These are phyloP conservation scores for Xiphorhynchus elegans DNA, from an alignment of 2,113 vertebrate genomes.

Conservation along the genomic window DNA sequence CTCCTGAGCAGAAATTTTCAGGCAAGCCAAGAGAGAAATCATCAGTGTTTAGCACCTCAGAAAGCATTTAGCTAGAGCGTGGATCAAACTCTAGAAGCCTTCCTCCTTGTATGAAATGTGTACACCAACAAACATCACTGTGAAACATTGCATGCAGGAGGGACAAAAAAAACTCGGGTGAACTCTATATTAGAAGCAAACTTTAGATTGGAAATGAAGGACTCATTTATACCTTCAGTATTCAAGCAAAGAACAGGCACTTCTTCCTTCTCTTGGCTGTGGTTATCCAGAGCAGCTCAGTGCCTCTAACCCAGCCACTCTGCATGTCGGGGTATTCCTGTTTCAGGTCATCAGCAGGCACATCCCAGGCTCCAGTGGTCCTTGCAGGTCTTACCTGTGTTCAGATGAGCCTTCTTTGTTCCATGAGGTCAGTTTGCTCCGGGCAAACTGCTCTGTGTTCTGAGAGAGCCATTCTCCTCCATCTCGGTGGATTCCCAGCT, in stretches of 20 bases:
- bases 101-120: neutral
- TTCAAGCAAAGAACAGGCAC: accelerated
- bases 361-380: neutral
- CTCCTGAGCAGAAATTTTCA: neutral
- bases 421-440: neutral
- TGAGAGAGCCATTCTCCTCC: neutral
- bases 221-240: neutral
- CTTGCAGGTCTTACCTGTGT: neutral
- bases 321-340: neutral
- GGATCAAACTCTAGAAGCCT: neutral
- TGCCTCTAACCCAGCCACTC: neutral
- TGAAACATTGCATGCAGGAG: neutral
- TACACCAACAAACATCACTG: neutral
- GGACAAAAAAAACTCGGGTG: neutral
- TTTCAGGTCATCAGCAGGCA: neutral
- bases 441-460: neutral
- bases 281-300: neutral
- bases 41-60: neutral
- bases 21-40: neutral
- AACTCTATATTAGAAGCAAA: neutral
- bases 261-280: neutral
- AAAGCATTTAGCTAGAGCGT: neutral
- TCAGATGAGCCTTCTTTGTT: neutral
- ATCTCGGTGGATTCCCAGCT: neutral
- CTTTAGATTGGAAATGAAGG: neutral